Base-by-base conservation (phyloP, 1,140 invertebrate species). In the Diplogasteroides magnus region DNA sequence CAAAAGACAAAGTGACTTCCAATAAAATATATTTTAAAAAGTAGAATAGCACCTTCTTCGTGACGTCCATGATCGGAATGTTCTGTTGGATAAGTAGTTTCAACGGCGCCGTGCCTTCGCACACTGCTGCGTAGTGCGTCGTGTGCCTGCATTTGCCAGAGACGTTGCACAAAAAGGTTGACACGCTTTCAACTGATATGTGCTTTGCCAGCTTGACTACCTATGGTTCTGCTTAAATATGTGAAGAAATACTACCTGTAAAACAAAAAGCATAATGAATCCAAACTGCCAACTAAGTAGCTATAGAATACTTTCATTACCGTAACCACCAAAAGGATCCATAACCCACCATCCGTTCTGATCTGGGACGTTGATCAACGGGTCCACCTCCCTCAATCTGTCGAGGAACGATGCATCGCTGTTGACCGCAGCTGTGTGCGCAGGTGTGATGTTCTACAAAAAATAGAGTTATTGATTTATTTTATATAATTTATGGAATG, bases 381-480 rank as follows among this genome's bases (percentile, higher is more conserved):
- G 85, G 67, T 82, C 77, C 15, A 83, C 74, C 6, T 74, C 69
- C 29, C 86, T 71, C 19, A 87, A 75, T 13, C 77, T 70, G 2
- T 80, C 78, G 23, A 87, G 70, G 64, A 72, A 67, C 31, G 84
- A 82, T 1, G 82, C 77, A 77, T 87, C 86, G 14, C 86, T 86
- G 76, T 87, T 87, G 67, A 87, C 86, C 19, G 84, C 84, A 27
- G 86, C 86, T 77, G 85, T 86, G 76, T 87, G 86, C 2, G 87
- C 68, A 3, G 87, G 86, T 23, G 86, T 87, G 15, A 87, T 82
- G 80, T 72, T 77, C 73, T 76, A n/a, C n/a, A n/a, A n/a, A n/a
- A n/a, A n/a, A n/a, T n/a, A n/a, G n/a, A n/a, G n/a, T n/a, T n/a
- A n/a, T n/a, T n/a, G n/a, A n/a, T n/a, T n/a, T n/a, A n/a, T n/a